Evolutionary conservation across 2,888 invertebrate species (phyloP), one percentile per base, ranked within the genome.

Genomic region (Agriotes lineatus): DNA sequence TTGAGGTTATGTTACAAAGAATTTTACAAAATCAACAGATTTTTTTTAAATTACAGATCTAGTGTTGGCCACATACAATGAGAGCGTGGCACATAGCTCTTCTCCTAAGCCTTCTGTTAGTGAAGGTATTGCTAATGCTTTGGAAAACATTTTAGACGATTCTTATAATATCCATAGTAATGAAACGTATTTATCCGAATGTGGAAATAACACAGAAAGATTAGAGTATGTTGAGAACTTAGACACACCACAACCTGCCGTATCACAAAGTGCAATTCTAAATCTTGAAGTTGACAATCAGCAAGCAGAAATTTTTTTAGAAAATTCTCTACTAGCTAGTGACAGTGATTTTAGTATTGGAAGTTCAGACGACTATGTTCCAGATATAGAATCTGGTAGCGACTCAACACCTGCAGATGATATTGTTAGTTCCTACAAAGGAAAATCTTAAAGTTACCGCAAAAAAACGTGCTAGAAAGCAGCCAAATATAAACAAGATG

Each of bases 261-360:
- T 39, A 39, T 39, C 39, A 39, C 39, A 12, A 39, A 39, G 12
- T 39, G 14, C 39, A 39, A n/a, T 39, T 39, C 12, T 16, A 39
- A 39, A 39, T 39, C 12, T 39, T 39, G 39, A 14, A 12, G 14
- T 39, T 2, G 39, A 39, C 39, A 39, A 39, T 39, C 39, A 39
- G 39, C 39, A 39, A 39, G 39, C 39, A 39, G 39, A 6, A 39
- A 39, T 14, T 39, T 14, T 12, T 39, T 12, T 39, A 39, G 39
- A 6, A n/a, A 39, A 39, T 39, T 39, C 39, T 39, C 39, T 39
- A 14, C 2, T 39, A 39, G 14, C 14, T 39, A 14, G 14, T 6
- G 39, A 16, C 14, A 39, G 39, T 39, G 39, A 39, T 14, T 39
- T 39, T 39, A 39, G 39, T 39, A n/a, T n/a, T n/a, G n/a, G n/a